A percentile compares a stretch with the other conserved stretches of the same genome.
These are phyloP conservation scores for Glandiceps talaboti DNA, from an alignment of 53 echinoderm and acorn worm genomes.

Conservation along the genomic window DNA sequence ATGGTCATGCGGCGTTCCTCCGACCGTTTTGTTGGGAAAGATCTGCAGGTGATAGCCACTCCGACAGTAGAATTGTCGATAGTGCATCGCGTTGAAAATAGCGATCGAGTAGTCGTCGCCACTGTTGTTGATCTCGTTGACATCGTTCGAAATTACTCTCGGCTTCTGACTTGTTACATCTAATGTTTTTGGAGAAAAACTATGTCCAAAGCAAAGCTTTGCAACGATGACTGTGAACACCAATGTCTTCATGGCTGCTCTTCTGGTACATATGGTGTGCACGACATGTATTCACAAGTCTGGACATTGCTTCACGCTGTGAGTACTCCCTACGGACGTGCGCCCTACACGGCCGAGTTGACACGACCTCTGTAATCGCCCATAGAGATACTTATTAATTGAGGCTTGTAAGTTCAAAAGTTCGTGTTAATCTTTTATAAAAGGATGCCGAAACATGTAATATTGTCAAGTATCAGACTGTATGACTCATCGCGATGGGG, in stretches of 20 bases:
- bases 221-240: background rate
- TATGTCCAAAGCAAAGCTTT: background rate
- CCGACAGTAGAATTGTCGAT: background rate
- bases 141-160: background rate
- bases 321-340: background rate
- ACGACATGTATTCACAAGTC: background rate
- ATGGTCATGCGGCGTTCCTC: background rate
- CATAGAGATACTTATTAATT: no score
- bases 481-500: background rate
- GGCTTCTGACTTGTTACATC: no score
- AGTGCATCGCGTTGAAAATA: background rate
- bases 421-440: no score
- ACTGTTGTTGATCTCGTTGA: background rate
- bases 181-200: no score
- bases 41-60: background rate
- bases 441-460: no score
- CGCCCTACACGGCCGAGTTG: background rate
- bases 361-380: no score
- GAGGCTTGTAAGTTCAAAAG: no score
- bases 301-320: background rate
- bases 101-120: background rate
- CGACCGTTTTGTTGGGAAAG: background rate
- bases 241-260: background rate
- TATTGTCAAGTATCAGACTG: no score
- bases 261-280: background rate